These are phyloP conservation scores for Cybosia mesomella DNA, from an alignment of 2,888 invertebrate genomes.

Conservation along the genomic window DNA sequence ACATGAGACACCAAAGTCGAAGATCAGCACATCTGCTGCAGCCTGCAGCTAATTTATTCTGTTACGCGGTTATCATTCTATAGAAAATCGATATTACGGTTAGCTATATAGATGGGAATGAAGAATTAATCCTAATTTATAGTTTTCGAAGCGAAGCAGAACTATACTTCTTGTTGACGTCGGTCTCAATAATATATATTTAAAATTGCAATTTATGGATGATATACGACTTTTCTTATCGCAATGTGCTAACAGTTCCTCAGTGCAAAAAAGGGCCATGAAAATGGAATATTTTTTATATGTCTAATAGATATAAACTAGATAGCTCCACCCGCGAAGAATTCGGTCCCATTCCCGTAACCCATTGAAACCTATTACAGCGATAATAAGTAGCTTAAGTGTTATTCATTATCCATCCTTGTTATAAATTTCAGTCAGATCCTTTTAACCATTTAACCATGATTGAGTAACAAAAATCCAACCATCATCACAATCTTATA, in stretches of 20 bases:
- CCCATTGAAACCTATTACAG: too few relatives aligned
- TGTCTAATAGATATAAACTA: too few relatives aligned
- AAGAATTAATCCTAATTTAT: neutral
- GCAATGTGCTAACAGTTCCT: conserved; percentile 44
- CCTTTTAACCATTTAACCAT: too few relatives aligned
- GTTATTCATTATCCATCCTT: too few relatives aligned
- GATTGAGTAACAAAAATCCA: too few relatives aligned
- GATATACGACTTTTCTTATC: conserved; percentile 45
- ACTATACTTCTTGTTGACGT: conserved; percentile 32
- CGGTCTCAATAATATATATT: conserved; percentile 33
- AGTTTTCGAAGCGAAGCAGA: conserved; percentile 10
- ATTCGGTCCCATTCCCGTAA: too few relatives aligned
- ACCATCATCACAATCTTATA: too few relatives aligned
- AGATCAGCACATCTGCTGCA: conserved; percentile 3
- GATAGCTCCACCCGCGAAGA: too few relatives aligned
- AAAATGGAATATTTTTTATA: conserved; percentile 49
- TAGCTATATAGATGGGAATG: conserved; percentile 22
- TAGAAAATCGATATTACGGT: conserved; percentile 7
- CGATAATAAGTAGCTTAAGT: too few relatives aligned
- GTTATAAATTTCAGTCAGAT: too few relatives aligned
- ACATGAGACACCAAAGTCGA: neutral
- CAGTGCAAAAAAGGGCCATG: conserved; percentile 47
- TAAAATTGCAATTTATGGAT: conserved; percentile 47
- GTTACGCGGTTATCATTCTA: conserved; percentile 6
- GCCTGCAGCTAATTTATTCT: conserved; percentile 12